Base-by-base conservation (phyloP, 2,888 invertebrate species). In the Diploptera punctata region DNA sequence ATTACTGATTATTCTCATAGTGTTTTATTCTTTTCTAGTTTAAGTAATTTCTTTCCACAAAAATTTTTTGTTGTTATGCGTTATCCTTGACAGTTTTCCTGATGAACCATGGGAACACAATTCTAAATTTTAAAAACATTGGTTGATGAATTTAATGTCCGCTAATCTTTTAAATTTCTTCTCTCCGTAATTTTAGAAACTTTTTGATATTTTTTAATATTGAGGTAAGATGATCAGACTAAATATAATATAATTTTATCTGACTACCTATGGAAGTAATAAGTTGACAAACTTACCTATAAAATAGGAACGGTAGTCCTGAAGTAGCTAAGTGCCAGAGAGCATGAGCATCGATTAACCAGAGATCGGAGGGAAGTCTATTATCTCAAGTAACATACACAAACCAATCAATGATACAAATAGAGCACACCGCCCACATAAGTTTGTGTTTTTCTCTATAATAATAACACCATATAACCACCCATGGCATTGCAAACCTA, bases 281-380 rank as follows among this genome's bases (percentile, higher is more conserved):
- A n/a, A 68, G 43, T 21, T 49, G 9, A 10, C n/a, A 52, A 57
- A 80, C 81, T 81, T 81, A 97, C 95, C 91, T 91, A 81, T 95
- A 97, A 83, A 97, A 93, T 24, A 95, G 81, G 69, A 91, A 84
- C 13, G 91, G 90, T 43, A 97, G 83, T 0, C 94, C 93, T 72
- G 91, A 89, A 0, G 98, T 98, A 21, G 91, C 87, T 61, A 97
- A 88, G 84, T 99, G 98, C 98, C 98, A 98, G 21, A 98, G 84
- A 2, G 98, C 91, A 84, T 99, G 98, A 75, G 94, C 95, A 85
- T 99, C 98, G 81, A 98, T 90, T 7, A 87, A 85, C 90, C 91
- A 92, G 70, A 88, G 86, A 91, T 80, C 0, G 98, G 98, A 65
- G 96, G 91, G 84, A 95, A 95, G 85, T 99, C 98, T n/a, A 91